These are phyloP conservation scores for Clusia tigrina DNA, from an alignment of 2,888 invertebrate species.

Conservation along the genomic window DNA sequence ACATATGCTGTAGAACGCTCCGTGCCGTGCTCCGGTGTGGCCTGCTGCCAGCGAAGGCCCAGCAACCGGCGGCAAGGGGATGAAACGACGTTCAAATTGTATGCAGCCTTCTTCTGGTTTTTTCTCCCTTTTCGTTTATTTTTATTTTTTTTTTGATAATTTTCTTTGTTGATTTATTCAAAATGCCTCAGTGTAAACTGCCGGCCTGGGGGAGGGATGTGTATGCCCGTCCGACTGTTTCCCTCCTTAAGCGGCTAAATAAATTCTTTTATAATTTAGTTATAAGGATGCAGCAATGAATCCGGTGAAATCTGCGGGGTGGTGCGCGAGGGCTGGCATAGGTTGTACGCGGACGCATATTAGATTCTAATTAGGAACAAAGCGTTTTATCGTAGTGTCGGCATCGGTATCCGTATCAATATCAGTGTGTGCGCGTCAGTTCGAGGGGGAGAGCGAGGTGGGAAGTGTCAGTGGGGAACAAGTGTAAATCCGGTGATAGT, in stretches of 20 bases:
- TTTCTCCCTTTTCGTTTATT: too few species aligned
- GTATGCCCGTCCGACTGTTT: too few species aligned
- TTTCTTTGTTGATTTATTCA: slow-evolving; percentile 43
- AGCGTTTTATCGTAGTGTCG: slow-evolving; percentile 34
- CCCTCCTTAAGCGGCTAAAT: slow-evolving; percentile 33
- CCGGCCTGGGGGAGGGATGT: slow-evolving; percentile 12
- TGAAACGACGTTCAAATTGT: too few species aligned
- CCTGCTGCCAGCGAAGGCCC: too few species aligned
- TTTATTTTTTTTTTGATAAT: too few species aligned
- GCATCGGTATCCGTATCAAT: slow-evolving; percentile 26
- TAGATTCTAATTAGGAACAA: slow-evolving; percentile 56
- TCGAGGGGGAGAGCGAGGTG: not conserved
- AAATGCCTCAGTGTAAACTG: slow-evolving; percentile 29
- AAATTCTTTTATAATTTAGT: slow-evolving; percentile 57
- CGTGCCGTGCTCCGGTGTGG: too few species aligned
- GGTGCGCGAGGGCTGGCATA: slow-evolving; percentile 11
- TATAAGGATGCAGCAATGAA: slow-evolving; percentile 40
- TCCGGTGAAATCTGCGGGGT: slow-evolving; percentile 26
- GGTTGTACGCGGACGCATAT: slow-evolving; percentile 33
- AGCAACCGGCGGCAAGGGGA: slow-evolving; percentile 33
- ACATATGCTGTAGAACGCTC: slow-evolving; percentile 50
- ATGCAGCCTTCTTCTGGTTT: too few species aligned
- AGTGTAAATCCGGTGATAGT: slow-evolving; percentile 44
- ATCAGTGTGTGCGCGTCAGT: not conserved
- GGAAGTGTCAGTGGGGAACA: slow-evolving; percentile 27